A percentile compares a stretch with the other conserved stretches of the same genome.
These are phyloP conservation scores for Lordiphosa andalusiaca DNA, from an alignment of 2,888 invertebrate genomes.

Conservation along the genomic window DNA sequence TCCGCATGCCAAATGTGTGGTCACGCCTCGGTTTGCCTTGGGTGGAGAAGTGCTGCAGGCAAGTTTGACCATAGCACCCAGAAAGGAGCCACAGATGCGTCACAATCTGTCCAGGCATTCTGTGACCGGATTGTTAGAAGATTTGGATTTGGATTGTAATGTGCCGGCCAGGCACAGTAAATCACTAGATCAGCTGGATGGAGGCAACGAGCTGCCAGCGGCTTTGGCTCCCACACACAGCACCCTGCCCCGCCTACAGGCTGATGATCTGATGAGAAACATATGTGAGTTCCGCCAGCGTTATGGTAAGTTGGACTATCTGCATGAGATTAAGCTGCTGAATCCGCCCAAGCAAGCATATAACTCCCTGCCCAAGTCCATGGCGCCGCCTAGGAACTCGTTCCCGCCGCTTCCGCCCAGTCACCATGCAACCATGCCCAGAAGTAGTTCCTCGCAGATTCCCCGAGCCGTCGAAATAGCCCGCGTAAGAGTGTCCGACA, in stretches of 20 bases:
- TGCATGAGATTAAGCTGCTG: slow-evolving; percentile 79
- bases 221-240: slow-evolving; percentile 49
- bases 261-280: slow-evolving; percentile 83
- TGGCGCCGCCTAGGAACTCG: slow-evolving; percentile 84
- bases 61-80: slow-evolving; percentile 84
- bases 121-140: slow-evolving; percentile 82
- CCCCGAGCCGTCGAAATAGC: slow-evolving; percentile 80
- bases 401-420: slow-evolving; percentile 82
- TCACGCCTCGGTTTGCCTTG: slow-evolving; percentile 83
- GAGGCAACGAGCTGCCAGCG: slow-evolving; percentile 43
- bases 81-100: slow-evolving; percentile 66
- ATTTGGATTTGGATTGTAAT: slow-evolving; percentile 79
- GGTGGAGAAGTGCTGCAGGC: slow-evolving; percentile 84
- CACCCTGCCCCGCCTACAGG: slow-evolving; percentile 78
- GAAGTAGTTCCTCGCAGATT: slow-evolving; percentile 84
- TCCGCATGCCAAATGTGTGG: slow-evolving; percentile 78
- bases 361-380: slow-evolving; percentile 79
- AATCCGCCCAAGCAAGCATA: slow-evolving; percentile 79
- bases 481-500: slow-evolving; percentile 78
- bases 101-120: slow-evolving; percentile 83
- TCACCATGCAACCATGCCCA: slow-evolving; percentile 82
- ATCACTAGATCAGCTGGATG: slow-evolving; percentile 88
- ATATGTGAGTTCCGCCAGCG: slow-evolving; percentile 85
- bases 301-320: slow-evolving; percentile 82
- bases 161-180: slow-evolving; percentile 87